Conservation (phyloP, 2,797 vertebrate species). For the Mustela erminea region DNA sequence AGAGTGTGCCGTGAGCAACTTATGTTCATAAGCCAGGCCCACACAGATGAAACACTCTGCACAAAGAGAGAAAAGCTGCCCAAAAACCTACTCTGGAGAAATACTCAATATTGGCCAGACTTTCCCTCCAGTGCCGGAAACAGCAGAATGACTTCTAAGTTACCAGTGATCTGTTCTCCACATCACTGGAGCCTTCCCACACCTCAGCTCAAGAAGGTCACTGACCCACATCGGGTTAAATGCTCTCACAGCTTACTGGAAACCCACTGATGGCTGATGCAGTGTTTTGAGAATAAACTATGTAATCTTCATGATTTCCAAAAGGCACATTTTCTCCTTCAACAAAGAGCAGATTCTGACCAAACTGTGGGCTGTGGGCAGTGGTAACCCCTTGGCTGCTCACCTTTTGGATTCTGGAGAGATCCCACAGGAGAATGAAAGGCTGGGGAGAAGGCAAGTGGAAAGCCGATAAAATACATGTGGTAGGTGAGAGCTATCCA, state of each 20-base stretch:
- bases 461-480: conserved; percentile 66
- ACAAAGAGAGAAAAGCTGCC: not conserved
- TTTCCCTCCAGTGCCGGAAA: not conserved
- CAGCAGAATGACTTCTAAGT: not conserved
- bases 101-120: not conserved
- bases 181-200: conserved; percentile 26
- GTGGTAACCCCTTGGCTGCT: conserved; percentile 65
- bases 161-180: not conserved
- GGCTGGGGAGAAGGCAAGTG: not conserved
- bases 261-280: conserved; percentile 77
- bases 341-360: conserved; percentile 65
- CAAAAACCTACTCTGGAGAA: conserved; percentile 49
- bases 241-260: conserved; percentile 84
- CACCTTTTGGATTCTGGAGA: conserved; percentile 67
- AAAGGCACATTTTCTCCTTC: conserved; percentile 73
- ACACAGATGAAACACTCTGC: conserved; percentile 33
- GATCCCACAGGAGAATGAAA: conserved; percentile 76
- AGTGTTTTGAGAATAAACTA: conserved; percentile 81
- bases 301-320: conserved; percentile 81
- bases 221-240: conserved; percentile 79
- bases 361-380: conserved; percentile 65
- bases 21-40: conserved; percentile 40
- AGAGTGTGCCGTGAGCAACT: not conserved
- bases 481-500: not conserved
- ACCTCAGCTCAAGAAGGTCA: conserved; percentile 70